Evolutionary conservation across 2,797 vertebrate genomes (phyloP).

Genomic region (Meriones psammophilus): DNA sequence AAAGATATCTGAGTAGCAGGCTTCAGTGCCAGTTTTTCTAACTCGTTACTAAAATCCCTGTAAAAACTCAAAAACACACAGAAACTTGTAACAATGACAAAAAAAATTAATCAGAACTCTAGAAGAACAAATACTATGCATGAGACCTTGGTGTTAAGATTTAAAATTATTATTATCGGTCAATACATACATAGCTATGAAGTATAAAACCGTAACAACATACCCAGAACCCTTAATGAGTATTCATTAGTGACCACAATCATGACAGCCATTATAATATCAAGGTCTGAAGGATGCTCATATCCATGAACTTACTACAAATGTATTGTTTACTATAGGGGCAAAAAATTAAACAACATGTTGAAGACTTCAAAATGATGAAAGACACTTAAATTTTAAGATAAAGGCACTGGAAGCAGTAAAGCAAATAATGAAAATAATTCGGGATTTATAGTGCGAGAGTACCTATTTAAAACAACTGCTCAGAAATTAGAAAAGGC

Average conservation of each 20-base stretch:
- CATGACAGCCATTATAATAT: neutral
- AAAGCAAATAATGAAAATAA: neutral
- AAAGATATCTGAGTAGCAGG: neutral
- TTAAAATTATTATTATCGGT: neutral
- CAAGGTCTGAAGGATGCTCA: neutral
- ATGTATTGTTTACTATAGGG: neutral
- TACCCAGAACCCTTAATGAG: neutral
- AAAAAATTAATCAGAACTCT: neutral
- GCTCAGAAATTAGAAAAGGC: constrained; percentile 31
- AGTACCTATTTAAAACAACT: neutral
- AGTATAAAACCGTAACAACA: neutral
- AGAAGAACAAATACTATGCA: neutral
- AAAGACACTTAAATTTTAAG: neutral
- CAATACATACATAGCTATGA: neutral
- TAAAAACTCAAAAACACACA: neutral
- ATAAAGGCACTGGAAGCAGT: neutral
- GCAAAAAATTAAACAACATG: neutral
- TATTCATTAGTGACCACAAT: neutral
- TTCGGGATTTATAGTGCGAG: neutral
- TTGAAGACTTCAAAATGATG: neutral
- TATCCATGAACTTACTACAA: neutral
- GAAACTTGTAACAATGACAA: neutral
- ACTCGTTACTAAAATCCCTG: neutral
- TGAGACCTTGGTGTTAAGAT: neutral
- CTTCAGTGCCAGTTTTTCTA: neutral